Conservation (phyloP, 1,140 invertebrate species). For the Argopecten irradians region DNA sequence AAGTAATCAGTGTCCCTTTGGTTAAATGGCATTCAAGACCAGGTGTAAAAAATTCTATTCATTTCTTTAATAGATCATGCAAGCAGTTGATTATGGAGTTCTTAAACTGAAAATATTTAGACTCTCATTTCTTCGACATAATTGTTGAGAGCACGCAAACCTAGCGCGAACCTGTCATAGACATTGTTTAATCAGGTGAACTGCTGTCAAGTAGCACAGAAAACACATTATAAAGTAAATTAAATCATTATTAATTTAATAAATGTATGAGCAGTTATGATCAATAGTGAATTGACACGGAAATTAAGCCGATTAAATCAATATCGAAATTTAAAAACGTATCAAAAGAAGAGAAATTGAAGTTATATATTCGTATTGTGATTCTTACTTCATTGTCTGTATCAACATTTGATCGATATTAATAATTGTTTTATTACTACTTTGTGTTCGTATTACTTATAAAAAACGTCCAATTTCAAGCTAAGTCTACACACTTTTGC, state of each 20-base stretch:
- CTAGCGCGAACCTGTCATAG: background rate
- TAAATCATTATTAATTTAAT: background rate
- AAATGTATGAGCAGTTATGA: background rate
- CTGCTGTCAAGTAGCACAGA: background rate
- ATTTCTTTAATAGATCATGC: background rate
- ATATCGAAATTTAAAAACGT: no score
- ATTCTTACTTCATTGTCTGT: no score
- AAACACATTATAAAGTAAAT: background rate
- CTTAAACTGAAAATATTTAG: constrained; percentile 3
- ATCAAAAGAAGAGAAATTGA: no score
- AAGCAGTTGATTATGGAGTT: background rate
- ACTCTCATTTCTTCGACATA: background rate
- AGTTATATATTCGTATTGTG: no score
- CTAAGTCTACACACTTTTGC: no score
- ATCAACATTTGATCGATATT: no score
- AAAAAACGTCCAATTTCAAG: no score
- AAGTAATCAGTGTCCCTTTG: background rate
- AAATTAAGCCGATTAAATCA: background rate
- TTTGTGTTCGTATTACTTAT: no score
- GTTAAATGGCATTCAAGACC: background rate
- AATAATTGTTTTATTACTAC: no score
- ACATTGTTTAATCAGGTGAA: background rate
- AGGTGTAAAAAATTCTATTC: background rate
- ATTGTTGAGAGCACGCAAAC: background rate
- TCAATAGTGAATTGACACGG: background rate